Evolutionary conservation across 2,888 invertebrate species (phyloP).

Genomic region (Harpagoxenus sublaevis): DNA sequence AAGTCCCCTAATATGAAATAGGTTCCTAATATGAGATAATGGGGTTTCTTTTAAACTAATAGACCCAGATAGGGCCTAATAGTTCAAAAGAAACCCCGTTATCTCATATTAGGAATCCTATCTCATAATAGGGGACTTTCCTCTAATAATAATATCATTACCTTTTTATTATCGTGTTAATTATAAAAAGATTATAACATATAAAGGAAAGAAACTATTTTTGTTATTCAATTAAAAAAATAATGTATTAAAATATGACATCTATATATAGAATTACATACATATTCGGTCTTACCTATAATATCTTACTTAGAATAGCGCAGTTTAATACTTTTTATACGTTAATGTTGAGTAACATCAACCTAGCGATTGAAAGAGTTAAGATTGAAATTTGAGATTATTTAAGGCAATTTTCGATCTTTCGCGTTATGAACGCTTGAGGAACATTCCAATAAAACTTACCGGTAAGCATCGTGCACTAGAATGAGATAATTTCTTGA

Average conservation of each 20-base stretch:
- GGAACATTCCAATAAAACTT: constrained; percentile 44
- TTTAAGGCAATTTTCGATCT: neutral
- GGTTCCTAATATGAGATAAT: no score
- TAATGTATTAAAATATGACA: neutral
- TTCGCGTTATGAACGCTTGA: neutral
- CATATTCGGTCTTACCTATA: neutral
- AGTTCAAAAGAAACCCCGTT: no score
- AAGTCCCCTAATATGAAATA: no score
- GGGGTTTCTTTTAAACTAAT: no score
- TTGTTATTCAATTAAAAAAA: neutral
- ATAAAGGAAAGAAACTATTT: neutral
- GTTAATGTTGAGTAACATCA: constrained; percentile 3
- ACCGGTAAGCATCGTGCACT: constrained; percentile 61
- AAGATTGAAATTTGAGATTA: neutral
- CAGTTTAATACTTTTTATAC: neutral
- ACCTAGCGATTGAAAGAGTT: neutral
- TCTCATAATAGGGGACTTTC: no score
- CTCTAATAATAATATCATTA: constrained; percentile 9
- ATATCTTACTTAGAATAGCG: neutral
- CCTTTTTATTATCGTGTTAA: neutral
- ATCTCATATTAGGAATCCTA: no score
- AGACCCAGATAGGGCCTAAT: no score
- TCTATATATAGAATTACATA: neutral
- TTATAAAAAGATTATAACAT: neutral
- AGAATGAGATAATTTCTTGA: constrained; percentile 47